Evolutionary conservation across 2,888 invertebrate species (phyloP), one percentile per base, ranked within the genome.

Genomic region (Tanypteryx hageni): DNA sequence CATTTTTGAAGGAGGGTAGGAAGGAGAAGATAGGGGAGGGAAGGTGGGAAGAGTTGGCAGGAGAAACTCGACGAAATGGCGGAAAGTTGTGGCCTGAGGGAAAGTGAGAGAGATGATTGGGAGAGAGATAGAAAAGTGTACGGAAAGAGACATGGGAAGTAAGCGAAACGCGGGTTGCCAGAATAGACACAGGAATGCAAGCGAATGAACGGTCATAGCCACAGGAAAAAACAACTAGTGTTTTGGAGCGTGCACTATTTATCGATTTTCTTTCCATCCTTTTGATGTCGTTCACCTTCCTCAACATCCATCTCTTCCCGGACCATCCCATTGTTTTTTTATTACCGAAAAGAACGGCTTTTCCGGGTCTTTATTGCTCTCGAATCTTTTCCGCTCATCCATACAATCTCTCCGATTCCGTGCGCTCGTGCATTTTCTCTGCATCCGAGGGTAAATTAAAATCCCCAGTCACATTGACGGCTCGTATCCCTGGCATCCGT

Each of bases 381-480:
- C 22, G 76, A 18, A 76, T 76, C 1, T 27, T 44, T 76, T 76
- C 10, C 76, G 27, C 76, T 13, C 8, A 76, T 76, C 22, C 44
- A 44, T 3, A 5, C 44, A 5, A 1, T 44, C 27, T 76, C 27
- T 7, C 27, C 9, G 76, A 27, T 11, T 27, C 22, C 76, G 76
- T 76, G 22, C 44, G 44, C 27, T 27, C 76, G 13, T 10, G 2
- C 22, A 11, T 27, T 3, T 14, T 27, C 27, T 27, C 27, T 13
- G 76, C 76, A 76, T 44, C 9, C 27, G 76, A 76, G 76, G n/a
- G 76, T 76, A 76, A 76, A 76, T 76, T 76, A 76, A 27, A 76
- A 22, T 76, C 14, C 76, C 27, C 11, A 14, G 76, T 10, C 27
- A 13, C 27, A 76, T 76, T 27, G 76, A 76, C 4, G 76, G 22